phyloP scores from a whole-genome alignment of 37 sponge, comb jelly and placozoan genomes.

The Halisarca cf. caerulea region DNA sequence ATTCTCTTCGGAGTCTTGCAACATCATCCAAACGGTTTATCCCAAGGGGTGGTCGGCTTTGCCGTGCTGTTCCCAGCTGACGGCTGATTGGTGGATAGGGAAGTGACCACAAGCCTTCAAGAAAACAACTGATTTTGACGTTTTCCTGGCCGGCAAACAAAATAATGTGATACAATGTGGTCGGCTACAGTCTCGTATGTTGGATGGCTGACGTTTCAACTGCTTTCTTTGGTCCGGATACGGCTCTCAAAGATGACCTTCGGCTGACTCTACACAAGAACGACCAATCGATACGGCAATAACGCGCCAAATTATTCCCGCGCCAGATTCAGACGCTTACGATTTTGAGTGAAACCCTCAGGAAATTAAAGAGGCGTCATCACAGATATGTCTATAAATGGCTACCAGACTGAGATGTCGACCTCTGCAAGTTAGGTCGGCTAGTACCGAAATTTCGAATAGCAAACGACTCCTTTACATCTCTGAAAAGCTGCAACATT shows the following conservation, averaged over 20 bases:
- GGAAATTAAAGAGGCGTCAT: neutral
- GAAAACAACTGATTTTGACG: no score
- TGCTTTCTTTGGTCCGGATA: neutral
- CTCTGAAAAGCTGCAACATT: neutral
- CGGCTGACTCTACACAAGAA: neutral
- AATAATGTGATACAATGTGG: no score
- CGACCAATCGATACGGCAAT: conserved; percentile 6
- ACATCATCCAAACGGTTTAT: neutral
- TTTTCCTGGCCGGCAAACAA: no score
- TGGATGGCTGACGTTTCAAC: neutral
- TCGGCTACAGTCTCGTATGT: no score
- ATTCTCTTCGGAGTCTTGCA: neutral
- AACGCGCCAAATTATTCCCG: conserved; percentile 38
- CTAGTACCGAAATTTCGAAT: neutral
- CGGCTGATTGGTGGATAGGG: neutral
- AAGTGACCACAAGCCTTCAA: neutral
- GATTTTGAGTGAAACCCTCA: neutral
- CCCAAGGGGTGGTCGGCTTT: neutral
- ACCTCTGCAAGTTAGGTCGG: no score
- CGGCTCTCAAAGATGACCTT: neutral
- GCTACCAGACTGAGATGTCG: no score
- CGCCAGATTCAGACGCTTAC: neutral
- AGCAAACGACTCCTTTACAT: neutral
- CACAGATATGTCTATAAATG: no score
- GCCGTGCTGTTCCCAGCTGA: neutral